Evolutionary conservation across 2,797 vertebrate species (phyloP).

Genomic region (Sebastes itinus): DNA sequence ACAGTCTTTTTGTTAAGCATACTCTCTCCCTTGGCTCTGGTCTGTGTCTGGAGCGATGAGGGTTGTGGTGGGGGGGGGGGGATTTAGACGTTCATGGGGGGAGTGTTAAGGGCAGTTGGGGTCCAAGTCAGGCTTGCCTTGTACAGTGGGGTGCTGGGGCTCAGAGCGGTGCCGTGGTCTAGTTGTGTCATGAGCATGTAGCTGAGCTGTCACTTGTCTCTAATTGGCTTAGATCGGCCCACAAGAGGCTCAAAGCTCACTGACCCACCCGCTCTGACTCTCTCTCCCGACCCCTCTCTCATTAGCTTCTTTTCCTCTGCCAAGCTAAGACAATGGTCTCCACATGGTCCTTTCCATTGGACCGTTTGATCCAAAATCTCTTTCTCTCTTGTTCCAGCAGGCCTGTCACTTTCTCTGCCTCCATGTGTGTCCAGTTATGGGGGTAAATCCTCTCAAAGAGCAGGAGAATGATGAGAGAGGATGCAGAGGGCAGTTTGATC

Average conservation of each 20-base stretch:
- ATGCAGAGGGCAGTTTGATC: slow-evolving; percentile 54
- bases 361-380: slow-evolving; percentile 32
- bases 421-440: background rate
- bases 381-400: slow-evolving; percentile 15
- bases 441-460: background rate
- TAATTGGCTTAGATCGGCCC: slow-evolving; percentile 81
- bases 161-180: slow-evolving; percentile 68
- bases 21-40: slow-evolving; percentile 21
- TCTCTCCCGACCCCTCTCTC: slow-evolving; percentile 26
- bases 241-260: slow-evolving; percentile 74
- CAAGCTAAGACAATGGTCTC: slow-evolving; percentile 42
- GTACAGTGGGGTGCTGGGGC: slow-evolving; percentile 52
- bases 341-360: slow-evolving; percentile 27
- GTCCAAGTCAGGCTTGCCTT: slow-evolving; percentile 38
- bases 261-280: slow-evolving; percentile 66
- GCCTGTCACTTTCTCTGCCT: slow-evolving; percentile 3
- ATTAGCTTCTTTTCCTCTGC: slow-evolving; percentile 42
- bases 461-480: slow-evolving; percentile 40
- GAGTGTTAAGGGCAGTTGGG: slow-evolving; percentile 55
- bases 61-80: slow-evolving; percentile 19
- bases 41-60: slow-evolving; percentile 28
- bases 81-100: slow-evolving; percentile 36
- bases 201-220: slow-evolving; percentile 81
- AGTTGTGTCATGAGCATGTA: slow-evolving; percentile 81
- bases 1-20: slow-evolving; percentile 22